Base-by-base conservation (phyloP, 2,888 invertebrate genomes). In the Cerceris ruficornis region DNA sequence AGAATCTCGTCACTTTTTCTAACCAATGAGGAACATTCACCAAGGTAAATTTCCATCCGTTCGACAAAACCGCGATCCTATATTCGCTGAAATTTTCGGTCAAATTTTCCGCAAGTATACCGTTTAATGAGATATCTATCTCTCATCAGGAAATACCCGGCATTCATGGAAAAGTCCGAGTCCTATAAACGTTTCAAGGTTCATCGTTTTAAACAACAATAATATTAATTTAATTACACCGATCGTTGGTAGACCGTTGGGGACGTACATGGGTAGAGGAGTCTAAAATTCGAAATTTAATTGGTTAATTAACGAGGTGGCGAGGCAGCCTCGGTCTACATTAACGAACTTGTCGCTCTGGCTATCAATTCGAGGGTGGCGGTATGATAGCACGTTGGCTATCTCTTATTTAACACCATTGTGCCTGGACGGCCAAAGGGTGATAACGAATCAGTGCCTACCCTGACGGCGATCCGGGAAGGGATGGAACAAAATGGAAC, bases 351-450 rank as follows among this genome's bases (percentile, higher is more conserved):
- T 73, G 77, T 85, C 75, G 68, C 60, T 67, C 70, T 55, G 46
- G 46, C 64, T 52, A 66, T 58, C 75, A 76, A 69, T 60, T 72
- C 64, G 59, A 49, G 65, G 80, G 76, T 55, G 58, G 64, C 17
- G 71, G 57, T 58, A 76, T 66, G 84, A 83, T 88, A 88, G 86
- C 89, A 80, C 82, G 79, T 82, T 81, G 82, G 87, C 90, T 91
- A 91, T 91, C 91, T 89, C 86, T 86, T 88, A 88, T 89, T 90
- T 90, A 91, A 88, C 91, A 88, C 90, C 89, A 90, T 91, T 90
- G 90, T 90, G 88, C 87, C 85, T 83, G 83, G 81, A 71, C 73
- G 81, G 82, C 69, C 76, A 76, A 85, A 79, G 84, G 77, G 80
- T 81, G 91, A 91, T 90, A 91, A 89, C 91, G 89, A 90, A 90